Evolutionary conservation across 2,888 invertebrate genomes (phyloP), one percentile per base, ranked within the genome.

Genomic region (Tanypteryx hageni): DNA sequence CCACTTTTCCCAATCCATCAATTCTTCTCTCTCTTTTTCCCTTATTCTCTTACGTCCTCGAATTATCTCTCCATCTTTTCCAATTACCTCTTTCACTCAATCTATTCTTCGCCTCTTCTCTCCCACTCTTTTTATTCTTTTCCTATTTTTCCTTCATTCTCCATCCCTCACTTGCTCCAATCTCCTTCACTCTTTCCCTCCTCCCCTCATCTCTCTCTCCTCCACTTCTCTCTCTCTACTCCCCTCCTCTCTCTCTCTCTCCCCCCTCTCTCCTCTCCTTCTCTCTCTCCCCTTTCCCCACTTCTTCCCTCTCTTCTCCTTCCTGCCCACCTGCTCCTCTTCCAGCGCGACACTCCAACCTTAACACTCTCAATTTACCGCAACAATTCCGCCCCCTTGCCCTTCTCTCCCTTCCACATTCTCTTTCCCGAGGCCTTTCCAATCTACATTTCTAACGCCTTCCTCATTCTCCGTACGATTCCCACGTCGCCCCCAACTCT

Each of bases 321-420:
- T 61, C 44, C 18, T 76, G 10, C 76, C 27, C 76, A 27, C 44
- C 11, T 76, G 27, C 27, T 27, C 76, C 76, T 4, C 76, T 27
- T 27, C 22, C 11, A 27, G 11, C 13, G 22, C 22, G 0, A 13
- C 76, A 76, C 76, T 76, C 2, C 22, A 76, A 18, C 76, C 76
- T 68, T 61, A 22, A 68, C n/a, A 68, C 68, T 76, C 76, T 13
- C 76, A 22, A 76, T 76, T 27, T 76, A 76, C 76, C 76, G 27
- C 76, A 27, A 76, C 76, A 76, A 27, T 27, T 22, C 27, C 11
- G 22, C 22, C 22, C 68, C n/a, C 16, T 22, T 27, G 76, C 27
- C 76, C 22, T 27, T 76, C 76, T 4, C 22, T 27, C 76, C 27
- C 76, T 76, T 22, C 22, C 44, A 44, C 5, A 3, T 5, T 44